Conservation (phyloP, 2,797 vertebrate species). For the Hypotaenidia okinawae region DNA sequence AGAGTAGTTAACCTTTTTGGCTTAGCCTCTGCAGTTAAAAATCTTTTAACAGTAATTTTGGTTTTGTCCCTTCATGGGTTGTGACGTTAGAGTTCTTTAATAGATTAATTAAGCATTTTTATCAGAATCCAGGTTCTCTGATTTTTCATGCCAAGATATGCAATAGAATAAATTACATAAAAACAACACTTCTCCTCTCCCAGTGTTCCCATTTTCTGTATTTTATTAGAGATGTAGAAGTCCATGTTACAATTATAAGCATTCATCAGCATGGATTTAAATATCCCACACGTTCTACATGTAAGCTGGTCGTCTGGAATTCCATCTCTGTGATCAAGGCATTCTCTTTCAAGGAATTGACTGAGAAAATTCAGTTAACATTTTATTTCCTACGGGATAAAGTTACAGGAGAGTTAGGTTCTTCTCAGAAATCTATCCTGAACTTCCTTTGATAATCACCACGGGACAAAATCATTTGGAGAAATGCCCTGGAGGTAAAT, state of each 20-base stretch:
- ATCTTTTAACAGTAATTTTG: neutral
- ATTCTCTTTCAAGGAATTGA: neutral
- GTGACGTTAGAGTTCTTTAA: neutral
- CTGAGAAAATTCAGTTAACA: neutral
- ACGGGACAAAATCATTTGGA: neutral
- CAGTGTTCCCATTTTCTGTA: neutral
- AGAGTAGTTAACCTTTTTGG: neutral
- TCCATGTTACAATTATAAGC: neutral
- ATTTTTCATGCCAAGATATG: neutral
- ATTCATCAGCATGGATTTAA: neutral
- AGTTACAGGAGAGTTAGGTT: neutral
- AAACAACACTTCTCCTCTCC: neutral
- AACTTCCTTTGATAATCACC: neutral
- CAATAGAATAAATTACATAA: neutral
- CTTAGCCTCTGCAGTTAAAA: neutral
- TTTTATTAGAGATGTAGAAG: neutral
- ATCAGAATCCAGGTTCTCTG: neutral
- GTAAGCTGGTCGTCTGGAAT: neutral
- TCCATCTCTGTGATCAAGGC: neutral
- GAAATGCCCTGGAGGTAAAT: neutral
- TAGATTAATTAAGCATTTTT: neutral
- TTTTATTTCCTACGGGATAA: neutral
- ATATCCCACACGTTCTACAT: too few relatives aligned
- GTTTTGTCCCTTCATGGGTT: neutral
- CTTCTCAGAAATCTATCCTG: neutral